These are phyloP conservation scores for Odontothrips loti DNA, from an alignment of 2,888 invertebrate genomes.

Conservation along the genomic window DNA sequence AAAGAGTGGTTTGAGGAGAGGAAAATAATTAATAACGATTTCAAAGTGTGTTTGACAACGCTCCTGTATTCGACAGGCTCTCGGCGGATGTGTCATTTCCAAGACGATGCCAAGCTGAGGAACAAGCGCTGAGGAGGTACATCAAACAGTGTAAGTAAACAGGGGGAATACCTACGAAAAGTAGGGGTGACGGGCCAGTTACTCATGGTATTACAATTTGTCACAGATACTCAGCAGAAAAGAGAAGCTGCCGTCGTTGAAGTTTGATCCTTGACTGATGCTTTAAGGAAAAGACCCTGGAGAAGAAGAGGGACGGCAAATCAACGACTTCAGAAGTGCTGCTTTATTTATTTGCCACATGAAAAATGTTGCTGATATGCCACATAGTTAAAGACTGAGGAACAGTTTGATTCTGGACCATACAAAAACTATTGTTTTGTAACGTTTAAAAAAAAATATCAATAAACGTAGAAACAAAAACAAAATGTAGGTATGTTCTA, in stretches of 20 bases:
- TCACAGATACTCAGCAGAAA: neutral
- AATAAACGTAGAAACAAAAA: neutral
- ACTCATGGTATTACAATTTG: neutral
- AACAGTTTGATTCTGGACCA: too few species aligned
- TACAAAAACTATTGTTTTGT: neutral
- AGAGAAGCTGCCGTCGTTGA: neutral
- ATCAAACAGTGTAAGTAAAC: neutral
- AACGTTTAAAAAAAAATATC: neutral
- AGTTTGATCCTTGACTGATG: neutral
- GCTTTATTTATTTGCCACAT: too few species aligned
- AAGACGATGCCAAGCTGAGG: neutral
- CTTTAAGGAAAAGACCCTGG: neutral
- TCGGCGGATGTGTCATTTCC: neutral
- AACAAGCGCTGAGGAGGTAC: neutral
- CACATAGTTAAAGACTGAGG: too few species aligned
- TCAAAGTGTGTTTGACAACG: neutral
- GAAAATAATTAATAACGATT: too few species aligned
- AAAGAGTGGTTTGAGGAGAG: too few species aligned
- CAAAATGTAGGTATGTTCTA: neutral
- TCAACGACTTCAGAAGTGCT: neutral
- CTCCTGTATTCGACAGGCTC: neutral
- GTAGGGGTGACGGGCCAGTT: neutral
- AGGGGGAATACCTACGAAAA: neutral
- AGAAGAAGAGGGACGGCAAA: neutral
- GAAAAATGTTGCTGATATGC: too few species aligned